Evolutionary conservation across 2,113 vertebrate species (phyloP).

Genomic region (Tachysurus vachellii): DNA sequence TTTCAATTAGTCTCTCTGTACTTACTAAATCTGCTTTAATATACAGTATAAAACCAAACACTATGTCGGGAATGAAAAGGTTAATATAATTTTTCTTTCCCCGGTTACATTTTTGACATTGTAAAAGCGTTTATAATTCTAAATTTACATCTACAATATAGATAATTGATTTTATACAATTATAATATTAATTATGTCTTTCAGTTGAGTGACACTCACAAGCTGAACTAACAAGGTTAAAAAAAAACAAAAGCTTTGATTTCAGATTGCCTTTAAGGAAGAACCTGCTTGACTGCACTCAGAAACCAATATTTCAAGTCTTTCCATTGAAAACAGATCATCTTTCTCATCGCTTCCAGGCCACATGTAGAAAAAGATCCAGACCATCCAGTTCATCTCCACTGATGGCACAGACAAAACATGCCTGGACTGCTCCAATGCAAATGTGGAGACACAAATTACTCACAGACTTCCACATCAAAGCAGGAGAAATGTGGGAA

Average conservation of each 20-base stretch:
- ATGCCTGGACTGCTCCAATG: slow-evolving; percentile 32
- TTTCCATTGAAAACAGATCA: not conserved
- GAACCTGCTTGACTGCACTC: not conserved
- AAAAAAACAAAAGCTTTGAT: not conserved
- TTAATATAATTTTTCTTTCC: not conserved
- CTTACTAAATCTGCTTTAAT: not conserved
- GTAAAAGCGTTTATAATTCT: not conserved
- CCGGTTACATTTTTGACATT: not conserved
- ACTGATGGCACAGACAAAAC: slow-evolving; percentile 35
- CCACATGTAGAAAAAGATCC: slow-evolving; percentile 27
- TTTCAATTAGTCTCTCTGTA: not conserved
- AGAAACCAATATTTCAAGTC: not conserved
- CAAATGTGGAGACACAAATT: slow-evolving; percentile 41
- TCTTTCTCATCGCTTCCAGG: not conserved
- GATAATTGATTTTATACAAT: no score
- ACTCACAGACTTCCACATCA: slow-evolving; percentile 21
- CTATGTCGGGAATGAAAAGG: not conserved
- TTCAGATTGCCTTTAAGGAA: not conserved
- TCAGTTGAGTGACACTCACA: not conserved
- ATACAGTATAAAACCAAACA: not conserved
- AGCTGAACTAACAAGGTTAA: not conserved
- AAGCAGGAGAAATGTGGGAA: slow-evolving; percentile 29
- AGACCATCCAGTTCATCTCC: slow-evolving; percentile 28
- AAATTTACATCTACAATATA: no score
- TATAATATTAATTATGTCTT: not conserved